A percentile compares a stretch with the other conserved stretches of the same genome.
These are phyloP conservation scores for Cyprinodon tularosa DNA, from an alignment of 2,113 vertebrate genomes.

Conservation along the genomic window DNA sequence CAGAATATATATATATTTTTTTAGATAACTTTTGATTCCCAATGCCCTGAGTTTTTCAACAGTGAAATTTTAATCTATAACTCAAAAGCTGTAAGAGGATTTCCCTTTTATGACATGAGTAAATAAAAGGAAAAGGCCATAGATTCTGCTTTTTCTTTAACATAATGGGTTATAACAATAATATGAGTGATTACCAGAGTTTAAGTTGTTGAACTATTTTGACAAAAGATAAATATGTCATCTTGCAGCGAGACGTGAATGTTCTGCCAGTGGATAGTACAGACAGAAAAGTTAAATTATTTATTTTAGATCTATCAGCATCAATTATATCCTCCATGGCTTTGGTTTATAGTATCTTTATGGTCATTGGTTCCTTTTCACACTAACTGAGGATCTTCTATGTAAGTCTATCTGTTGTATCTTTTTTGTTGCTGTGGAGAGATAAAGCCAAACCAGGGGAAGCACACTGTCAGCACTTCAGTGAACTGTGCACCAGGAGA, in stretches of 20 bases:
- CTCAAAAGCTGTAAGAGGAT: no score
- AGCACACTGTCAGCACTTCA: conserved; percentile 24
- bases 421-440: not conserved
- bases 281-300: no score
- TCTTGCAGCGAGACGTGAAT: not conserved
- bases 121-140: no score
- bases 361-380: conserved; percentile 32
- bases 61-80: no score
- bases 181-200: not conserved
- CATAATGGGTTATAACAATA: not conserved
- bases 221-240: no score
- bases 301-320: not conserved
- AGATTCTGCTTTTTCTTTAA: not conserved
- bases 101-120: no score
- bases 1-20: no score
- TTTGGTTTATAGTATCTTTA: not conserved
- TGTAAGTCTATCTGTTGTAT: conserved; percentile 29
- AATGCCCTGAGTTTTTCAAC: no score
- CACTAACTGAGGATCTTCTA: not conserved
- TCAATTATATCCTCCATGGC: not conserved
- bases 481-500: conserved; percentile 13
- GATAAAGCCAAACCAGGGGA: conserved; percentile 4
- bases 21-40: no score
- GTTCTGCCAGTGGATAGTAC: not conserved
- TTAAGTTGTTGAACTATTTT: not conserved